Evolutionary conservation across 2,797 vertebrate genomes (phyloP), one percentile per base, ranked within the genome.

Genomic region (Cryptoprocta ferox): DNA sequence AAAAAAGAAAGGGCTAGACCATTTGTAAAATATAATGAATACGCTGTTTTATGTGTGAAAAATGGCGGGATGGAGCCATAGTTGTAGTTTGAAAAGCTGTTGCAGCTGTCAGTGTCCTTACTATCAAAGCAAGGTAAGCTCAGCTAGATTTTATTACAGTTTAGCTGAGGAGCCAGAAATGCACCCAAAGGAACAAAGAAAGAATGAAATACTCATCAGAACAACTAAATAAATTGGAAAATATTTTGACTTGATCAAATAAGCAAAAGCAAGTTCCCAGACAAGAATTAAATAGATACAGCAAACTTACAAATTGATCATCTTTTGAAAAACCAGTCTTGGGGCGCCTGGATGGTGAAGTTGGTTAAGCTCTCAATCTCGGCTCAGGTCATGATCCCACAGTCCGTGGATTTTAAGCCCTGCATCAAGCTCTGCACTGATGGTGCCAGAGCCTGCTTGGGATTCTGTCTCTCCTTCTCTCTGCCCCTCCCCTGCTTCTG

Each of bases 321-420:
- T 94, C 76, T 91, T 91, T 94, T 94, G 48, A 81, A 88, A 87
- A 87, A 9, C 30, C 76, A 35, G 26, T 65, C 18, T 70, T 75
- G 56, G 56, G 21, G 56, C 9, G 21, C 21, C 56, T 59, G 56
- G 56, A 21, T 10, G 56, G 56, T 8, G 19, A 21, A 59, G 56
- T 59, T 59, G 56, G 21, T 59, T 59, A 59, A 59, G 56, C 56
- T 59, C 56, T 59, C 24, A 19, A 59, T 59, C 56, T 24, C 21
- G 53, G 53, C 53, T 56, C 19, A 56, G 53, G 53, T 56, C 19
- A 21, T 56, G 56, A 59, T 59, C 56, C 56, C 56, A 24, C 21
- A 59, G 56, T 24, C 56, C 19, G 3, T 59, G 56, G 56, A 24
- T 59, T 59, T 24, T 59, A 59, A 59, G 56, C 21, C 56, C 56